Evolutionary conservation across 35 echinoderm and acorn worm genomes (phyloP), one percentile per base, ranked within the genome.

Genomic region (Eucidaris tribuloides): DNA sequence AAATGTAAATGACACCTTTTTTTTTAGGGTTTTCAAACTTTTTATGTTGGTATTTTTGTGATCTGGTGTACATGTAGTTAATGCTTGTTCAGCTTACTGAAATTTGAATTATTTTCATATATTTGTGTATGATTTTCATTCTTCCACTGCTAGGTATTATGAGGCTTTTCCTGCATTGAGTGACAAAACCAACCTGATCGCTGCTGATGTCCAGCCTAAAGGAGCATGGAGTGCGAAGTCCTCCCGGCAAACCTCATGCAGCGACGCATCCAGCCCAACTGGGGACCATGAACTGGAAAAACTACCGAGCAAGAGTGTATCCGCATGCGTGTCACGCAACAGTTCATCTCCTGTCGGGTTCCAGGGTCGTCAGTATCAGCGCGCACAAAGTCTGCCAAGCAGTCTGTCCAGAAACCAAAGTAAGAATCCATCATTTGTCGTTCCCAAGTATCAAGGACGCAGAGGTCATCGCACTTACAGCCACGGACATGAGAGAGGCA

Each of bases 101-200:
- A 46, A 79, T 50, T 25, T 46, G 2, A n/a, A 39, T 84, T 66
- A 13, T 3, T 74, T 80, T 86, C 18, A 86, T 20, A 41, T 19
- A 1, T 65, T 25, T 17, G 5, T 45, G 23, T 37, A 1, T 66
- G 4, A 80, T 87, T 57, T 29, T 90, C 85, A 71, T 78, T 54
- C 38, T 32, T 76, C 55, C 35, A 22, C 6, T 0, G 79, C 4
- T 43, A 99, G 96, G 82, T 99, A 99, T 60, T 99, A 93, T 87
- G 90, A 86, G 60, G 96, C 96, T 42, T 99, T 99, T 41, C 96
- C 96, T 62, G 78, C 96, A 19, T 83, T 99, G 17, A 88, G 66
- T 82, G 92, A 89, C 55, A 89, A 79, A 34, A 81, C 58, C 31
- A 79, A 77, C 33, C 28, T 56, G 3, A 25, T 29, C n/a, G 45